Percentiles rank a stretch among this genome's conserved stretches.
Conservation (phyloP, 2,113 vertebrate species). For the Trichechus manatus region DNA sequence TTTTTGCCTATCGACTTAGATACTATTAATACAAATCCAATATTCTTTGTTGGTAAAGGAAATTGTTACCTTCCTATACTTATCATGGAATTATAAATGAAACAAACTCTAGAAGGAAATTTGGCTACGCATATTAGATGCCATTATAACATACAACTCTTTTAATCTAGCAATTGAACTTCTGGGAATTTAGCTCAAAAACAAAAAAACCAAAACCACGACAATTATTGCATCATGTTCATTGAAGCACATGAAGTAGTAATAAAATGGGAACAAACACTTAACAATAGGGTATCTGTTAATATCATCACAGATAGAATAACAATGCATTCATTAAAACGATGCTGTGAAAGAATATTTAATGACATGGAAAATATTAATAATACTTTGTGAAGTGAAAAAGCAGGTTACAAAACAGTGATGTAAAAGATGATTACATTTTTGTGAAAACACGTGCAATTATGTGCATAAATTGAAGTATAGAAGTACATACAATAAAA, state of each 20-base stretch:
- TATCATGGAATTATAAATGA: background rate
- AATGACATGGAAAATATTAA: background rate
- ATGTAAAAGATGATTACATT: background rate
- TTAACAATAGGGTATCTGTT: background rate
- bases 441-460: background rate
- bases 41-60: background rate
- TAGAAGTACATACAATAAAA: background rate
- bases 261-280: slow-evolving; percentile 22
- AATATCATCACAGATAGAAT: background rate
- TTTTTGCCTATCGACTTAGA: background rate
- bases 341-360: slow-evolving; percentile 33
- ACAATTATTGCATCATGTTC: slow-evolving; percentile 14
- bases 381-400: background rate
- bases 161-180: background rate
- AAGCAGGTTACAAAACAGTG: background rate
- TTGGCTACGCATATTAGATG: background rate
- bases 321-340: slow-evolving; percentile 33
- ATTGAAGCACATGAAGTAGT: background rate
- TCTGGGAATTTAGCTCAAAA: background rate
- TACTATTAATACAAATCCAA: background rate
- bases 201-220: background rate
- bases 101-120: background rate
- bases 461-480: background rate
- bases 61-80: background rate
- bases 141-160: background rate